Evolutionary conservation across 2,888 invertebrate genomes (phyloP).

Genomic region (Heliconius erato): DNA sequence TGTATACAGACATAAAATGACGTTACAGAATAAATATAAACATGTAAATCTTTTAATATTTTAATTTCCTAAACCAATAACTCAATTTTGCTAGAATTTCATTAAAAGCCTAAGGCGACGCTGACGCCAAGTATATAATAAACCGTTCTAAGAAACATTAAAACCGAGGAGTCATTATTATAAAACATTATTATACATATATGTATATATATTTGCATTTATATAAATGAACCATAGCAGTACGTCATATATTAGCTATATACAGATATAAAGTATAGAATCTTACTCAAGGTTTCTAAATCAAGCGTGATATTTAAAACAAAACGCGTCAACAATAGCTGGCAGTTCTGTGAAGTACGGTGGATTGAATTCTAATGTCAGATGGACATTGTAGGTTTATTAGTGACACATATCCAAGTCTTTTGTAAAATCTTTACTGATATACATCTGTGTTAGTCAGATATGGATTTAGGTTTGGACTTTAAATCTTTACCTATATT

Average conservation of each 20-base stretch:
- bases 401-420: background rate
- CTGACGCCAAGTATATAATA: constrained; percentile 3
- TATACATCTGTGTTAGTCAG: too few species aligned
- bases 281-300: constrained; percentile 30
- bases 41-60: too few species aligned
- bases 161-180: constrained; percentile 1
- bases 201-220: constrained; percentile 10
- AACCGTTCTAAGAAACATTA: background rate
- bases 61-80: background rate
- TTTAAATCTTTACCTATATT: too few species aligned
- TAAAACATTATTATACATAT: background rate
- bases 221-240: background rate
- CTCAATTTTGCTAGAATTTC: background rate
- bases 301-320: constrained; percentile 38
- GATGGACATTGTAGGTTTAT: constrained; percentile 13
- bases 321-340: constrained; percentile 31
- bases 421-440: background rate
- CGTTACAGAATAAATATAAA: too few species aligned
- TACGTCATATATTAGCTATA: background rate
- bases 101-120: background rate
- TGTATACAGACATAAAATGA: background rate
- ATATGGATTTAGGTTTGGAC: too few species aligned
- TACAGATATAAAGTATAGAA: background rate
- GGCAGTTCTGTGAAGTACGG: constrained; percentile 30
- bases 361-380: constrained; percentile 16